A percentile compares a stretch with the other conserved stretches of the same genome.
These are phyloP conservation scores for Periophthalmodon schlosseri DNA, from an alignment of 2,113 vertebrate species.

Conservation along the genomic window DNA sequence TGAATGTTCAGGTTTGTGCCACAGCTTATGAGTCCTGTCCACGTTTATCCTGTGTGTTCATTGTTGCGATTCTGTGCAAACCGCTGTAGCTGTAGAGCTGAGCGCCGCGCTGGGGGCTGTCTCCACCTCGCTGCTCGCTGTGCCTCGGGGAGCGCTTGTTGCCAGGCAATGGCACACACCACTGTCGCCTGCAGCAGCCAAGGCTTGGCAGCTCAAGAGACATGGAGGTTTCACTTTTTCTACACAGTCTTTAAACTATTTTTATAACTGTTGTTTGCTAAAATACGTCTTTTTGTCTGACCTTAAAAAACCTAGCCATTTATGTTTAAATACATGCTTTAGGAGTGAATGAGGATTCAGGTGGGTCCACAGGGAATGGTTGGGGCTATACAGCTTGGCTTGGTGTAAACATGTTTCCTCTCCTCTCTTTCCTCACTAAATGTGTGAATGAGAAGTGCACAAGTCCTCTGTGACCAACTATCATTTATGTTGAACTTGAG, in stretches of 20 bases:
- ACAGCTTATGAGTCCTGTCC: not conserved
- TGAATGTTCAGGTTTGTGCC: slow-evolving; percentile 11
- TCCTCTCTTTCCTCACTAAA: slow-evolving; percentile 14
- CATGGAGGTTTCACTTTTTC: slow-evolving; percentile 21
- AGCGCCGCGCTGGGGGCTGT: slow-evolving; percentile 39
- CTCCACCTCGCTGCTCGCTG: slow-evolving; percentile 53
- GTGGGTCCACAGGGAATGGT: slow-evolving; percentile 1
- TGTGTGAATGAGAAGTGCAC: not conserved
- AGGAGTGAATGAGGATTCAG: slow-evolving; percentile 10
- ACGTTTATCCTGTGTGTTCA: not conserved
- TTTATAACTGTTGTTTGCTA: slow-evolving; percentile 8
- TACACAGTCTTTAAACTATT: slow-evolving; percentile 19
- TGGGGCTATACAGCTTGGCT: slow-evolving; percentile 10
- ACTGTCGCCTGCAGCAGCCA: slow-evolving; percentile 45
- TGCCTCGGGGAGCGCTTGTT: slow-evolving; percentile 57
- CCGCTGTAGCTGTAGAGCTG: slow-evolving; percentile 15
- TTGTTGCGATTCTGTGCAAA: slow-evolving; percentile 17
- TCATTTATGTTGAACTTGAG: not conserved
- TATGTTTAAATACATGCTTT: slow-evolving; percentile 15
- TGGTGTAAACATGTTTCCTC: slow-evolving; percentile 1
- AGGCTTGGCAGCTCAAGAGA: slow-evolving; percentile 25
- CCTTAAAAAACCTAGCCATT: slow-evolving; percentile 6
- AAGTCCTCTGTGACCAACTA: not conserved
- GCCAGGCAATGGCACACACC: slow-evolving; percentile 62
- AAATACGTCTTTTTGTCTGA: not conserved